Base-by-base conservation (phyloP, 2,797 vertebrate species). In the Vespertilio murinus region DNA sequence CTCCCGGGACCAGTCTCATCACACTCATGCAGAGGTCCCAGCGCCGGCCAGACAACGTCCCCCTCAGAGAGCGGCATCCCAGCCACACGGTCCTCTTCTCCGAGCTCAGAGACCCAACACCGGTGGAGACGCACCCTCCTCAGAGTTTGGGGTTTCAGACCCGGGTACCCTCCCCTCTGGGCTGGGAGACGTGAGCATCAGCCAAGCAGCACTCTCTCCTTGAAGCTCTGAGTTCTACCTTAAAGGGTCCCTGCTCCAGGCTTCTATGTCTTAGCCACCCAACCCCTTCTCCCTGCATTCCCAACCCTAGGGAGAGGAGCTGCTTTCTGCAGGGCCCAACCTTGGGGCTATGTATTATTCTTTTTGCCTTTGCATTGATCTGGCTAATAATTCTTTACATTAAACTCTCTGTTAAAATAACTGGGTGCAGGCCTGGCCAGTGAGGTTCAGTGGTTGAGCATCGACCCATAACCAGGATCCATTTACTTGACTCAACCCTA, bases 21-120 rank as follows among this genome's bases (percentile, higher is more conserved):
- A 28, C 0, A 0, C 12, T n/a, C 47, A 14, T 45, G 12, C 17
- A 28, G 25, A 64, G 71, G 79, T 11, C 56, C 2, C 3, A 35
- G 65, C 65, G 22, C 3, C 10, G 28, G 67, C 4, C 47, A 54
- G 70, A 47, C 2, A 17, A 22, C 35, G 52, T 1, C 13, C 10
- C 8, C 30, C 3, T 16, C 1, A 0, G 23, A 56, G 18, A 30
- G 38, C 18, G 45, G 83, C 9, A 25, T 12, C 64, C 61, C 14
- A 40, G 45, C 23, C 69, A 30, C 30, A 23, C 0, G 23, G 42
- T 30, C 56, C 17, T 30, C 61, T 28, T 20, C 7, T 88, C 49
- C n/a, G 38, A 78, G n/a, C 35, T 75, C 33, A 2, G 71, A 77
- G 71, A 47, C 61, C 17, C 9, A 30, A 17, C n/a, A 45, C 6